Conservation (phyloP, 2,113 vertebrate species). For the Anarrhichthys ocellatus region DNA sequence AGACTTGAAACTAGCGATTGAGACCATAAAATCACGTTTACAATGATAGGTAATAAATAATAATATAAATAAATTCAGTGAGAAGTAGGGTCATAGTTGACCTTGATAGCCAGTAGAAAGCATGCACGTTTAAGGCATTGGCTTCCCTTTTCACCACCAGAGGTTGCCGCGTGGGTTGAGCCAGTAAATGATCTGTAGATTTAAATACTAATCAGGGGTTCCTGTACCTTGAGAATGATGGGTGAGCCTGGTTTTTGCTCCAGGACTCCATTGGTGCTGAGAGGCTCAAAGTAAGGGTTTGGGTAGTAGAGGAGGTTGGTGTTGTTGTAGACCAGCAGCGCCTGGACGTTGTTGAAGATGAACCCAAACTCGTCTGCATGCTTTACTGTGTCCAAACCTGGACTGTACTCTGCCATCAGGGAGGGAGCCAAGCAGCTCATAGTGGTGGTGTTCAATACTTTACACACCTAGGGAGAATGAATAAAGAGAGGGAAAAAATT, state of each 20-base stretch:
- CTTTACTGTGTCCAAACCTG: constrained; percentile 89
- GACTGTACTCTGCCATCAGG: constrained; percentile 87
- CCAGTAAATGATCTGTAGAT: neutral
- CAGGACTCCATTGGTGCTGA: constrained; percentile 89
- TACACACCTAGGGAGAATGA: constrained; percentile 87
- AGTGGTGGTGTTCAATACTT: constrained; percentile 89
- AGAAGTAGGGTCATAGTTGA: neutral
- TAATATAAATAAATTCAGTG: neutral
- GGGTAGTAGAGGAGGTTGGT: constrained; percentile 98
- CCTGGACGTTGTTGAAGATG: constrained; percentile 97
- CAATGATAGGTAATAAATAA: neutral
- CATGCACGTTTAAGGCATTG: neutral
- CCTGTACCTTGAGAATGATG: constrained; percentile 95
- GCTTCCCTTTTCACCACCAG: neutral
- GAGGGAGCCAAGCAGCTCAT: constrained; percentile 93
- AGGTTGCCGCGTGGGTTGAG: neutral
- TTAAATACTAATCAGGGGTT: neutral
- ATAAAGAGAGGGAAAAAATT: neutral
- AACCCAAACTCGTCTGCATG: constrained; percentile 96
- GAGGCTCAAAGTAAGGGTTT: constrained; percentile 94
- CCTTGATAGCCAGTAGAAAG: neutral
- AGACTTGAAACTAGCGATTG: neutral
- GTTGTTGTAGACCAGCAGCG: constrained; percentile 94
- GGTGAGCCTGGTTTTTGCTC: constrained; percentile 97
- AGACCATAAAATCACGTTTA: neutral